Base-by-base conservation (phyloP, 2,797 vertebrate species). In the Neopelma chrysocephalum region DNA sequence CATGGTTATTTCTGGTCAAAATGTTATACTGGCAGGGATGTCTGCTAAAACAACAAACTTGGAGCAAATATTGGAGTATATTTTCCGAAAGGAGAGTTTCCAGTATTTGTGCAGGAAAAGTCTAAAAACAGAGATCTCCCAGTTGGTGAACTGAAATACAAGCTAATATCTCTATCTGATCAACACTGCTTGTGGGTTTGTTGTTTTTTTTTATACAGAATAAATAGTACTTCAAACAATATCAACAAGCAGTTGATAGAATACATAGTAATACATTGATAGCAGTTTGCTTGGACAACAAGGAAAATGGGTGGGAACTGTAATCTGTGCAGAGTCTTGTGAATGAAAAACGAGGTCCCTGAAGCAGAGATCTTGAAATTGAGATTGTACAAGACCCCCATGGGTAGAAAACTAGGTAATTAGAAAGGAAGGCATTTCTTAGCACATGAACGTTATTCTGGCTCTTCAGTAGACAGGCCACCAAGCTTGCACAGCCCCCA, bases 1-100 rank as follows among this genome's bases (percentile, higher is more conserved):
- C 43, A 92, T 90, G 70, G 94, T 76, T 93, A 84, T 91, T 85
- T 93, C 47, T 50, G 71, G 94, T 84, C 77, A 89, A 95, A 94
- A 95, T 45, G 87, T 90, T 91, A 88, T 13, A 91, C 72, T 94
- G 92, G 64, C 8, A 2, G 76, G 54, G 42, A 26, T 76, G 53
- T 65, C 88, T 94, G 62, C 90, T 90, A 64, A 84, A 92, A 88
- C 72, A 95, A 94, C 79, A 93, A 94, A 94, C 82, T 88, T 72
- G 5, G 34, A 62, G 34, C 73, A 94, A 90, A 75, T 78, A 79
- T 14, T 77, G 43, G 27, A 15, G 36, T 79, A 8, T 60, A 50
- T 93, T 93, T 96, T 94, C 89, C 87, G 36, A 61, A 17, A 82
- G 32, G 62, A 94, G 45, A 10, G 18, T 53, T 94, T 77, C 61